phyloP scores from a whole-genome alignment of 2,888 invertebrate genomes.

The Thecocarcelia acutangulata region DNA sequence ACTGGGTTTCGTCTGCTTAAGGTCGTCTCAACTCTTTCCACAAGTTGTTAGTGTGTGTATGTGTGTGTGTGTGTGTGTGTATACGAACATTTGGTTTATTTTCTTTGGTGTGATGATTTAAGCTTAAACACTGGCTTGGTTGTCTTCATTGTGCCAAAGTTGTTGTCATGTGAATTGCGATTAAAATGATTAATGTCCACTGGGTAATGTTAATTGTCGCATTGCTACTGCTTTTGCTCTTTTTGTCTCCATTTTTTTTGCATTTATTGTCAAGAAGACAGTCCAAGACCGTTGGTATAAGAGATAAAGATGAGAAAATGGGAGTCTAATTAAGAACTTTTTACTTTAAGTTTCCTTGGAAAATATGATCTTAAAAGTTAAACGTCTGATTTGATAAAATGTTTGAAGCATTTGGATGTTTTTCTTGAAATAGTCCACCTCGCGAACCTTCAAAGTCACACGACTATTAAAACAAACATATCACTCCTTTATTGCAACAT shows the following conservation, averaged over 20 bases:
- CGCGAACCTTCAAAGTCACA: too few relatives aligned
- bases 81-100: slow-evolving; percentile 49
- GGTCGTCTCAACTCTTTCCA: slow-evolving; percentile 65
- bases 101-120: slow-evolving; percentile 26
- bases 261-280: neutral
- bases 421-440: too few relatives aligned
- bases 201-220: slow-evolving; percentile 80
- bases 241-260: neutral
- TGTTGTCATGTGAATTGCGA: slow-evolving; percentile 78
- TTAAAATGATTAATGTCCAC: slow-evolving; percentile 80
- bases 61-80: slow-evolving; percentile 55
- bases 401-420: too few relatives aligned
- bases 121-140: slow-evolving; percentile 35
- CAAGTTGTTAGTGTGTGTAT: neutral
- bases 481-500: too few relatives aligned
- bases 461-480: too few relatives aligned
- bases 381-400: too few relatives aligned
- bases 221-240: slow-evolving; percentile 51
- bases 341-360: too few relatives aligned
- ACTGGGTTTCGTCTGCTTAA: slow-evolving; percentile 11
- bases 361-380: too few relatives aligned
- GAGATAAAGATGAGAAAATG: neutral
- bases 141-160: slow-evolving; percentile 64
- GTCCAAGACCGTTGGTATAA: slow-evolving; percentile 19
- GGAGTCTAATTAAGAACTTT: neutral